Evolutionary conservation across 2,797 vertebrate species (phyloP), one percentile per base, ranked within the genome.

Genomic region (Pelobates cultripes): DNA sequence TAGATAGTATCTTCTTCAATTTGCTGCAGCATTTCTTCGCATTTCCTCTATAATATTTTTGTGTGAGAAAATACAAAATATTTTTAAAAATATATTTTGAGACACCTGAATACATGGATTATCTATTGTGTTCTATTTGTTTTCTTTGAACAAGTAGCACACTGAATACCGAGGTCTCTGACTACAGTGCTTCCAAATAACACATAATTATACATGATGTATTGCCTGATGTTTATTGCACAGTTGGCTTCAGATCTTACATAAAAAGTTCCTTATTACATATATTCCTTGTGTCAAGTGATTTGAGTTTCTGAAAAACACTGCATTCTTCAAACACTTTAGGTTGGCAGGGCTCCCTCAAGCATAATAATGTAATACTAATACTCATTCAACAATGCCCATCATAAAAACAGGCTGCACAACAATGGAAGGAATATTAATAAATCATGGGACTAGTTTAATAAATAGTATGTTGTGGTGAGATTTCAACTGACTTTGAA

Each of bases 201-300:
- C 17, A 40, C n/a, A 40, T 10, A 64, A 64, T 40, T 8, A 40
- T 64, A 64, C 61, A 40, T 64, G 61, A 64, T 4, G 17, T 43
- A 64, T 17, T 40, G 61, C 28, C n/a, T 41, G 61, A 64, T 64
- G 61, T 64, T 64, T 64, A 64, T 10, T 28, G 61, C 61, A 40
- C 61, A 64, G 61, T 64, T 64, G 61, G 28, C 61, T 64, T 64
- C 61, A 64, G 61, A 40, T 64, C 17, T 64, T 64, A 10, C 28
- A 64, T 64, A 40, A 28, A 64, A 64, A 40, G 61, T 14, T 28
- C 15, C n/a, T 28, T 7, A 61, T 61, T 64, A 3, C 5, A 64
- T 64, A 14, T n/a, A 7, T 64, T 64, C 28, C 28, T 14, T 40
- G 17, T 1, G 61, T 64, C 61, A 64, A 10, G 17, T 40, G 61